phyloP scores from a whole-genome alignment of 2,888 invertebrate genomes.

The Harpalus rubripes region DNA sequence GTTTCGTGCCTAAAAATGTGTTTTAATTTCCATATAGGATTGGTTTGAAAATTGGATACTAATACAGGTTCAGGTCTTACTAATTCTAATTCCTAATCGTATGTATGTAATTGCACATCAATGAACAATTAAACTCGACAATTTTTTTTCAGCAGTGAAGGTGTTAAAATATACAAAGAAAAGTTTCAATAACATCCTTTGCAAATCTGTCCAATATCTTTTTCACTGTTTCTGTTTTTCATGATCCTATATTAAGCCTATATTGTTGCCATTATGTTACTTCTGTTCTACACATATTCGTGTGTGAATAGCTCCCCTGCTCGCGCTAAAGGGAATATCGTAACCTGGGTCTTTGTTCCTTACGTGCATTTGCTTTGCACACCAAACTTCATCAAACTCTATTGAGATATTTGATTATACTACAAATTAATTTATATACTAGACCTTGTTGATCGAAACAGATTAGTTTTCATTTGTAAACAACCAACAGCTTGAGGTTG shows the following conservation, averaged over 20 bases:
- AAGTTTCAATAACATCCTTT: background rate
- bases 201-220: background rate
- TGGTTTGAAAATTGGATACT: too few relatives aligned
- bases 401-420: constrained; percentile 53
- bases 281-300: background rate
- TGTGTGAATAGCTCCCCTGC: constrained; percentile 27
- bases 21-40: too few relatives aligned
- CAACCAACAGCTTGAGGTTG: background rate
- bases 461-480: constrained; percentile 48
- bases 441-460: constrained; percentile 40
- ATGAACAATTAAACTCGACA: background rate
- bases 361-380: constrained; percentile 26
- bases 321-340: constrained; percentile 46
- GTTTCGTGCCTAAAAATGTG: too few relatives aligned
- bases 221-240: background rate
- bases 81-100: too few relatives aligned
- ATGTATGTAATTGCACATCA: too few relatives aligned
- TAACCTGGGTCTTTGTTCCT: constrained; percentile 42
- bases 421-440: constrained; percentile 55
- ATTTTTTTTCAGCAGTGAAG: background rate
- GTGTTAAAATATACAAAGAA: background rate
- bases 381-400: constrained; percentile 54
- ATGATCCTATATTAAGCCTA: background rate
- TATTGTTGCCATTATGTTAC: background rate
- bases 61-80: too few relatives aligned